Base-by-base conservation (phyloP, 2,888 invertebrate species). In the Lycaena phlaeas region DNA sequence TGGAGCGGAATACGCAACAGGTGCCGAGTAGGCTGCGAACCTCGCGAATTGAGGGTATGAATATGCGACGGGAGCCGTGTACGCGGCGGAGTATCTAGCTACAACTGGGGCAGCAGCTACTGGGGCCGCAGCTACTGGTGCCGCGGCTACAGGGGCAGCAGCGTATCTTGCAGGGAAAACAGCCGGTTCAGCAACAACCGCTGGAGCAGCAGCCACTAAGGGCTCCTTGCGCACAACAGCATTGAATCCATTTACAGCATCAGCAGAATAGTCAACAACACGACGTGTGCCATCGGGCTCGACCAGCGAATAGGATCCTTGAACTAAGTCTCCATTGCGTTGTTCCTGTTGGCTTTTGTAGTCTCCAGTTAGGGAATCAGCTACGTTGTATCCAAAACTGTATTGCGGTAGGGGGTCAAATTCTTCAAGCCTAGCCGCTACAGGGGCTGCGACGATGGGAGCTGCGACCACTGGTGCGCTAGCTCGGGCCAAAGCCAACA, bases 371-470 rank as follows among this genome's bases (percentile, higher is more conserved):
- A 73, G 61, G 2, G 72, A 54, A 45, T 81, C 79, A 0, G 69
- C 69, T 11, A 81, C 78, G 38, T 72, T 59, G 49, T 79, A 81
- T 25, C 71, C 77, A 48, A 69, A 79, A 34, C 61, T 62, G 67
- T 89, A 89, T 59, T 87, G 87, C 0, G 89, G 89, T 39, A 78
- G 65, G 0, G 86, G 76, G 56, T 87, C 87, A 54, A 85, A 85
- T 43, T 86, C 71, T 44, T 79, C 81, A 0, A 78, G 53, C 14
- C 55, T 46, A 1, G 64, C 64, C 2, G 62, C 57, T 1, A 56
- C 52, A 0, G 57, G 53, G 1, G 54, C 55, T 2, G 61, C 59
- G 1, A 67, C 68, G 1, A 67, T 58, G 2, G 66, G 46, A 0
- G 69, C 66, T 2, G 68, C 68, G 0, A 62, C 56, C 4, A 51